A percentile compares a stretch with the other conserved stretches of the same genome.
Evolutionary conservation across 2,888 invertebrate genomes (phyloP).

Genomic region (Callosobruchus maculatus): DNA sequence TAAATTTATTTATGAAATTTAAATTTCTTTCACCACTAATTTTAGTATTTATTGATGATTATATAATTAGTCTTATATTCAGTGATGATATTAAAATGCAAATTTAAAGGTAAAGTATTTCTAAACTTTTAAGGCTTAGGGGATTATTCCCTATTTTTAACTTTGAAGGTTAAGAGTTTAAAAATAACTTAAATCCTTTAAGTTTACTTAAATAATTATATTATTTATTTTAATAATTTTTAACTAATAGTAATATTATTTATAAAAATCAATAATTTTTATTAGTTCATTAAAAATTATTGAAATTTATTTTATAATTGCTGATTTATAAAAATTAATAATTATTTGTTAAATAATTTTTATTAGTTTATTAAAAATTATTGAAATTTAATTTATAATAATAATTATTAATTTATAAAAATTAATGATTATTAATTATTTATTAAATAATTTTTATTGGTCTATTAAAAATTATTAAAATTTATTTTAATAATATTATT

Average conservation of each 20-base stretch:
- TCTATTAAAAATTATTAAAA: no score
- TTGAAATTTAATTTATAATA: no score
- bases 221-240: background rate
- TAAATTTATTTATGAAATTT: conserved; percentile 58
- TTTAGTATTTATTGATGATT: no score
- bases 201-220: background rate
- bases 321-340: no score
- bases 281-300: no score
- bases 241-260: background rate
- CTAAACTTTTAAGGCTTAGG: conserved; percentile 52
- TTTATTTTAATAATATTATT: no score
- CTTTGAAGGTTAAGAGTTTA: conserved; percentile 64
- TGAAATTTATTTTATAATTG: no score
- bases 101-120: conserved; percentile 56
- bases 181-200: conserved; percentile 60
- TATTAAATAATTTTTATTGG: no score
- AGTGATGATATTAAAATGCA: conserved; percentile 62
- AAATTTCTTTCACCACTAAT: conserved; percentile 55
- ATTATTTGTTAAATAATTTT: no score
- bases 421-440: no score
- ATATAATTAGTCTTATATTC: conserved; percentile 53
- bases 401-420: no score
- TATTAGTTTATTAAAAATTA: no score
- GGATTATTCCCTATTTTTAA: conserved; percentile 55
- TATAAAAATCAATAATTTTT: background rate